phyloP scores from a whole-genome alignment of 2,888 invertebrate genomes.

The Trichopria drosophilae region DNA sequence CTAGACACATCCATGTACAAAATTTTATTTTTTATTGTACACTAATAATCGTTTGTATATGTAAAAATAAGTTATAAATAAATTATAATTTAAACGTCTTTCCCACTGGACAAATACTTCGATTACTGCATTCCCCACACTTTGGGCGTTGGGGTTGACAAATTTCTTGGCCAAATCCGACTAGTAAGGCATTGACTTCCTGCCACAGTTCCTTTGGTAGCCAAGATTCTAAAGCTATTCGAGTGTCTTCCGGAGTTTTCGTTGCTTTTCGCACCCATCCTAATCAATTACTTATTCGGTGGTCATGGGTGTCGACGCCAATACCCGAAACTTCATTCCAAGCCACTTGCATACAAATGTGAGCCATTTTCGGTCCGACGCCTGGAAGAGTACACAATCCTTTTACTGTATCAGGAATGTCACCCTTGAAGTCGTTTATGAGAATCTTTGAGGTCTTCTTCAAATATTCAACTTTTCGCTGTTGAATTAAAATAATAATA shows the following conservation, averaged over 20 bases:
- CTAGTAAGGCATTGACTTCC: slow-evolving; percentile 86
- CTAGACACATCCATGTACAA: no score
- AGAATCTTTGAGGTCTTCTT: slow-evolving; percentile 82
- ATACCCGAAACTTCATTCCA: slow-evolving; percentile 92
- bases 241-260: slow-evolving; percentile 86
- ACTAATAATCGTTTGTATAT: no score
- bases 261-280: slow-evolving; percentile 77
- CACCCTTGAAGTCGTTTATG: slow-evolving; percentile 76
- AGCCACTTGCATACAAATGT: slow-evolving; percentile 92
- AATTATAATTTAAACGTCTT: no score
- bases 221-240: slow-evolving; percentile 83
- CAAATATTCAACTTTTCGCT: slow-evolving; percentile 90
- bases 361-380: slow-evolving; percentile 98
- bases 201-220: slow-evolving; percentile 83
- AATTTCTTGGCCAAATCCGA: slow-evolving; percentile 96
- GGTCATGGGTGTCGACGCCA: slow-evolving; percentile 97
- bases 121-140: slow-evolving; percentile 82
- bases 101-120: slow-evolving; percentile 83
- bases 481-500: no score
- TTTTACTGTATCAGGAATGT: slow-evolving; percentile 84
- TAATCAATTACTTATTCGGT: slow-evolving; percentile 88
- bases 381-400: slow-evolving; percentile 88
- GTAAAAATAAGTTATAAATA: no score
- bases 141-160: slow-evolving; percentile 83
- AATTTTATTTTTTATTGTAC: no score